Conservation (phyloP, 2,888 invertebrate species). For the Agrochola circellaris region DNA sequence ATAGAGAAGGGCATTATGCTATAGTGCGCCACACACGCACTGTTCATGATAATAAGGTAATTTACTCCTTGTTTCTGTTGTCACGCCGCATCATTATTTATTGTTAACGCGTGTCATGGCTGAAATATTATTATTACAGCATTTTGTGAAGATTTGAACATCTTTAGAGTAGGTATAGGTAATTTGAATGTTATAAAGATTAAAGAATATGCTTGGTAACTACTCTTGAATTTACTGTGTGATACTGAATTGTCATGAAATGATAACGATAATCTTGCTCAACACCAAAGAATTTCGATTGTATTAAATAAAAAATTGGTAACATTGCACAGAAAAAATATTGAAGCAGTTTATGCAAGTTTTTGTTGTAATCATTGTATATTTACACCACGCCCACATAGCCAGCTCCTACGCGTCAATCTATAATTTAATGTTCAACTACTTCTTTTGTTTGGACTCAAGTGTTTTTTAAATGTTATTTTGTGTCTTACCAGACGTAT, state of each 20-base stretch:
- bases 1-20: constrained; percentile 49
- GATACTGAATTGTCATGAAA: not conserved
- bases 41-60: constrained; percentile 73
- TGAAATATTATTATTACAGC: constrained; percentile 32
- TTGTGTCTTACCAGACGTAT: constrained; percentile 12
- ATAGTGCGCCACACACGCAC: constrained; percentile 54
- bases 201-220: not conserved
- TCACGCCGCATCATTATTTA: constrained; percentile 62
- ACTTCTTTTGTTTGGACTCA: constrained; percentile 62
- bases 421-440: constrained; percentile 71
- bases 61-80: constrained; percentile 74
- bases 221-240: not conserved
- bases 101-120: constrained; percentile 52
- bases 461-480: constrained; percentile 37
- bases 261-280: not conserved
- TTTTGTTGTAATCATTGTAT: constrained; percentile 67
- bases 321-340: constrained; percentile 47
- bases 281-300: constrained; percentile 3
- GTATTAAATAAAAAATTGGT: constrained; percentile 4
- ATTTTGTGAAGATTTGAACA: constrained; percentile 13
- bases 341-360: constrained; percentile 43
- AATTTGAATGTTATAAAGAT: not conserved
- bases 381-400: constrained; percentile 77
- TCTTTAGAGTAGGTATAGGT: not conserved
- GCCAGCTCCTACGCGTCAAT: constrained; percentile 64